These are phyloP conservation scores for Telenomus remus DNA, from an alignment of 1,140 invertebrate species.

Conservation along the genomic window DNA sequence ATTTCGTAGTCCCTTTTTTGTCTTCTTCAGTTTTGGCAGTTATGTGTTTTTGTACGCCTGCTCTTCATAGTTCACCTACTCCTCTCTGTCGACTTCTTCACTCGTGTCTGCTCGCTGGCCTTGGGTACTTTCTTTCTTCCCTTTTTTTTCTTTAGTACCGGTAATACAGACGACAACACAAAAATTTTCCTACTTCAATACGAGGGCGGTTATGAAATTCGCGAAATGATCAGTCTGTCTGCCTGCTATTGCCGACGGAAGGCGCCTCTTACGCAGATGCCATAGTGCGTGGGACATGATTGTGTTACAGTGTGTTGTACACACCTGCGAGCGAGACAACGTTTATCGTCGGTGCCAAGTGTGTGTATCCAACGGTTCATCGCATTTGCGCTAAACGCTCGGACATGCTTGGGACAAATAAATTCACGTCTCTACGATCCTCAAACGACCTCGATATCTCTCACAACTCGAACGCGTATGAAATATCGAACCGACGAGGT, in stretches of 20 bases:
- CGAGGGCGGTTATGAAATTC: slow-evolving; percentile 59
- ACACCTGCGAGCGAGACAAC: slow-evolving; percentile 56
- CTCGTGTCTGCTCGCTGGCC: too few species aligned
- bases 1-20: too few species aligned
- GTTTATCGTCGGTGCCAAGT: slow-evolving; percentile 53
- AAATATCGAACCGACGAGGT: too few species aligned
- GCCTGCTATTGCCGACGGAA: slow-evolving; percentile 62
- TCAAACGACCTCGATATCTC: slow-evolving; percentile 34
- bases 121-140: too few species aligned
- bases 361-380: slow-evolving; percentile 55
- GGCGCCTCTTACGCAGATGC: slow-evolving; percentile 49
- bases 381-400: slow-evolving; percentile 55
- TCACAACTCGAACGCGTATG: slow-evolving; percentile 9
- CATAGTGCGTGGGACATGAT: slow-evolving; percentile 41
- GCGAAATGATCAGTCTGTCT: slow-evolving; percentile 68
- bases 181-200: background rate
- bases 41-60: too few species aligned
- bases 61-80: too few species aligned
- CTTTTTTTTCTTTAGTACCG: too few species aligned
- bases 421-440: slow-evolving; percentile 57
- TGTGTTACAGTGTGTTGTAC: slow-evolving; percentile 49
- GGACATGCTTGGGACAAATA: slow-evolving; percentile 49
- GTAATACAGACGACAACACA: too few species aligned
- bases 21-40: too few species aligned
- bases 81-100: too few species aligned